Conservation (phyloP, 2,888 invertebrate species). For the Plutella xylostella region DNA sequence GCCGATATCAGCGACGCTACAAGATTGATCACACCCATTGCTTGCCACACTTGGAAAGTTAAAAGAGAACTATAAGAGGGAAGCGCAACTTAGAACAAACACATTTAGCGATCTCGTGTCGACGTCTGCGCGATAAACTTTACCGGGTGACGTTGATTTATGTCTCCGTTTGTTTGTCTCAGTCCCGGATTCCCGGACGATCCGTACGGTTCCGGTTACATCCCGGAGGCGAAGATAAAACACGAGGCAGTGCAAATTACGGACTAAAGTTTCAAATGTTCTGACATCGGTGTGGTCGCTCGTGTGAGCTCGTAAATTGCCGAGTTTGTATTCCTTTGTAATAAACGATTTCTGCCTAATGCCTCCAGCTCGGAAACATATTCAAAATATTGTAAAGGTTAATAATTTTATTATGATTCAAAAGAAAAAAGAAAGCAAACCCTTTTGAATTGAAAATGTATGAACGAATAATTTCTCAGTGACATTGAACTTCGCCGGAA, state of each 20-base stretch:
- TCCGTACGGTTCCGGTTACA: constrained; percentile 31
- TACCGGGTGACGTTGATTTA: constrained; percentile 63
- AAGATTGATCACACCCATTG: background rate
- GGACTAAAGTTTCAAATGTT: background rate
- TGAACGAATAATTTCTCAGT: too few species aligned
- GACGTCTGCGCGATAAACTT: constrained; percentile 45
- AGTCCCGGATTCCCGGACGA: constrained; percentile 30
- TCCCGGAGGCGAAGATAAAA: constrained; percentile 4
- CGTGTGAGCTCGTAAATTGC: too few species aligned
- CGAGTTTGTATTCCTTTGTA: too few species aligned
- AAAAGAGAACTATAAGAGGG: background rate
- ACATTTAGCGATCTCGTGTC: constrained; percentile 47
- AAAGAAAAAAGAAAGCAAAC: too few species aligned
- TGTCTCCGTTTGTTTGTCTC: constrained; percentile 62
- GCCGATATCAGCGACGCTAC: too few species aligned
- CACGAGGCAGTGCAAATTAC: background rate
- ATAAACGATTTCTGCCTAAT: too few species aligned
- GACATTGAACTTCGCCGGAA: too few species aligned
- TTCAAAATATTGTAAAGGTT: too few species aligned
- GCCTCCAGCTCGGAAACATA: too few species aligned
- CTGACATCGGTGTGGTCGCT: too few species aligned
- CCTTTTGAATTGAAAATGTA: too few species aligned
- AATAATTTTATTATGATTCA: too few species aligned
- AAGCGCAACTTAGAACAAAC: constrained; percentile 36
- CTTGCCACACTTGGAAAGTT: background rate